Evolutionary conservation across 2,797 vertebrate genomes (phyloP), one percentile per base, ranked within the genome.

Genomic region (Garrulus glandarius): DNA sequence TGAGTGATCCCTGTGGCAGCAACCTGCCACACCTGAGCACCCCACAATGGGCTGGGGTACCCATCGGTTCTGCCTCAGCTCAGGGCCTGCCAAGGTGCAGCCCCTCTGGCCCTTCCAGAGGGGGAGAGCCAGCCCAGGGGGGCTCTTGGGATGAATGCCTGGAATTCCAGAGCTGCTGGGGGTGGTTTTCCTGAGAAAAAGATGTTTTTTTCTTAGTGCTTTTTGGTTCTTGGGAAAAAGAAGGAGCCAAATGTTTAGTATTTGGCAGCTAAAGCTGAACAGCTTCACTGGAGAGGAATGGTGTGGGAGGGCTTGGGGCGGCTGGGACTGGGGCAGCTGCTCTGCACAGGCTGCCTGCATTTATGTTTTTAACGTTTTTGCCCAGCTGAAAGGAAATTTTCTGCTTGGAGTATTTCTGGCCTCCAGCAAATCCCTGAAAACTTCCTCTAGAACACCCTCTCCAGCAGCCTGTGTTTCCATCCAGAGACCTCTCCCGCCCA

Each of bases 211-310:
- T 78, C 53, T 92, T 52, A 22, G 43, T 69, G 83, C 39, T 82
- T 75, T 71, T 60, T 43, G 29, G 77, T 6, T 81, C 57, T 69
- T 59, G 74, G 92, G 86, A 79, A 93, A 71, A 87, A 89, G 74
- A 90, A 92, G 77, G 36, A 91, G 87, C 92, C 91, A 92, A 95
- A 88, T n/a, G 61, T 90, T 95, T 81, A 65, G 80, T 9, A 49
- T 92, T 92, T 96, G 96, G 96, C 96, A 95, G 86, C 74, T 36
- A 37, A n/a, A 71, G 86, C 84, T 22, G 89, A 81, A 86, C 74
- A 13, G 95, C 84, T 96, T 96, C 96, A 92, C 18, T 95, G 82
- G 63, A 82, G 95, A 96, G 95, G 95, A 96, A 96, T 93, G 95
- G 95, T 84, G 96, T 96, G 92, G 96, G 96, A 96, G 95, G 94